Percentiles rank a stretch among this genome's conserved stretches.
Evolutionary conservation across 1,140 invertebrate genomes (phyloP).

Genomic region (Acyrthosiphon pisum): DNA sequence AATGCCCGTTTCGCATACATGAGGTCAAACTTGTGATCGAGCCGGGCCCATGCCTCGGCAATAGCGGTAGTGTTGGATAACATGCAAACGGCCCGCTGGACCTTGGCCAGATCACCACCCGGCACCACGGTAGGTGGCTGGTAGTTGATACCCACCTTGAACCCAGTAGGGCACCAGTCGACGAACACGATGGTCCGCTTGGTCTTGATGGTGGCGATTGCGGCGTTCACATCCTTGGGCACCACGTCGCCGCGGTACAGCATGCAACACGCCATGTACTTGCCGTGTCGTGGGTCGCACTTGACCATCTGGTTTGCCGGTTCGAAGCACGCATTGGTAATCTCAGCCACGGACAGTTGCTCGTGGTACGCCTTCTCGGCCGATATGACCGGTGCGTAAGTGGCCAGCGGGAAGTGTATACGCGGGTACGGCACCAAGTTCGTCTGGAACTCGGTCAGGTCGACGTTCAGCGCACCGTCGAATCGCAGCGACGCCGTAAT

Average conservation of each 20-base stretch:
- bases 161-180: neutral
- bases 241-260: neutral
- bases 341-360: neutral
- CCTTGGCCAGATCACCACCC: neutral
- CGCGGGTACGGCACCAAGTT: neutral
- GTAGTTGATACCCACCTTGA: neutral
- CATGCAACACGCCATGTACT: neutral
- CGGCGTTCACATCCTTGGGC: neutral
- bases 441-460: constrained; percentile 1
- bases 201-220: neutral
- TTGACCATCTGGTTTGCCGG: neutral
- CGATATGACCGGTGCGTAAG: neutral
- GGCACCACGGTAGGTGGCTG: neutral
- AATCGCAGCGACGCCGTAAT: neutral
- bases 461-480: neutral
- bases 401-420: neutral
- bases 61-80: neutral
- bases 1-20: neutral
- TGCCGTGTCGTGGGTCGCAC: neutral
- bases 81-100: neutral
- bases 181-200: neutral
- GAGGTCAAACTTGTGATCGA: neutral
- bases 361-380: neutral
- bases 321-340: neutral
- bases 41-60: neutral